These are phyloP conservation scores for Syndactyla subalaris DNA, from an alignment of 2,797 vertebrate species.

Conservation along the genomic window DNA sequence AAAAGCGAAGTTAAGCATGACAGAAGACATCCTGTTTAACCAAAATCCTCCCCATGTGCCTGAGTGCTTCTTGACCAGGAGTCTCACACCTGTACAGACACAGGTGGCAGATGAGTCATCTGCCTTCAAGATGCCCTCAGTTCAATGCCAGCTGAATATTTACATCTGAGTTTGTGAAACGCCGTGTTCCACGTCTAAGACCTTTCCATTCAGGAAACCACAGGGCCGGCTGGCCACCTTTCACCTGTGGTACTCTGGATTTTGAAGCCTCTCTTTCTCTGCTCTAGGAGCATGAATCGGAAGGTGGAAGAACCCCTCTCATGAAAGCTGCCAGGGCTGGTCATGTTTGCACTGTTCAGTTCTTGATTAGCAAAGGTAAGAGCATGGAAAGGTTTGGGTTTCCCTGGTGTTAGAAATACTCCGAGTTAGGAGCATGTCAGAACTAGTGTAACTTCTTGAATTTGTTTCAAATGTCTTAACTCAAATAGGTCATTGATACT, in stretches of 20 bases:
- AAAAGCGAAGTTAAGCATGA: background rate
- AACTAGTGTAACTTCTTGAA: background rate
- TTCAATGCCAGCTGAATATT: background rate
- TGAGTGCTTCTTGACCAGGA: background rate
- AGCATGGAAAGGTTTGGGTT: background rate
- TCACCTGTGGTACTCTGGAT: background rate
- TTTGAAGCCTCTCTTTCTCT: background rate
- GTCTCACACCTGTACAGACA: background rate
- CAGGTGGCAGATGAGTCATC: background rate
- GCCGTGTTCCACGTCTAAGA: background rate
- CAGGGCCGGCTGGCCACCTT: background rate
- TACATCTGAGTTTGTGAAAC: background rate
- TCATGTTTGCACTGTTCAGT: slow-evolving; percentile 86
- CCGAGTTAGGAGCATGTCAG: fast-evolving
- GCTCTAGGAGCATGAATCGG: slow-evolving; percentile 82
- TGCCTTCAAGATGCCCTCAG: fast-evolving
- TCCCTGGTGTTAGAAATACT: background rate
- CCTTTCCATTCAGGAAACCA: background rate
- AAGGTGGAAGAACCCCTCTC: slow-evolving; percentile 84
- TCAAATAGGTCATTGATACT: background rate
- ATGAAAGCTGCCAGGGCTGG: slow-evolving; percentile 87
- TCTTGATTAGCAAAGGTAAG: slow-evolving; percentile 86
- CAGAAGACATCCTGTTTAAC: background rate
- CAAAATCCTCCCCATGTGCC: background rate
- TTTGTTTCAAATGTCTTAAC: background rate